These are phyloP conservation scores for Maniola hyperantus DNA, from an alignment of 2,888 invertebrate genomes.

Conservation along the genomic window DNA sequence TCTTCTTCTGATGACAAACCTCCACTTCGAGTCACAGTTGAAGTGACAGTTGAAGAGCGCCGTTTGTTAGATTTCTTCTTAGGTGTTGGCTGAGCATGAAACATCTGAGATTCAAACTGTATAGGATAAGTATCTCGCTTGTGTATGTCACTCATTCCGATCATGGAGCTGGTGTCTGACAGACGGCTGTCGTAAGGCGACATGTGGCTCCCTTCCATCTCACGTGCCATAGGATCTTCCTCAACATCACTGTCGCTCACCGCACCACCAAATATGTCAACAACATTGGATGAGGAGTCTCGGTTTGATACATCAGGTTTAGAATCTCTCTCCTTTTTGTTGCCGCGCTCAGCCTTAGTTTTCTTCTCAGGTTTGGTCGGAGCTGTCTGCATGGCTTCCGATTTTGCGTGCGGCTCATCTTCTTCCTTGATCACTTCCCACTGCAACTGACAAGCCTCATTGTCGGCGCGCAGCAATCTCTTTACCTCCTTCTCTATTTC, in stretches of 20 bases:
- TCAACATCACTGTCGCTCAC: slow-evolving; percentile 94
- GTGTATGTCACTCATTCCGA: slow-evolving; percentile 52
- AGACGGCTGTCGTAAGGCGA: slow-evolving; percentile 88
- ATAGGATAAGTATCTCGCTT: slow-evolving; percentile 48
- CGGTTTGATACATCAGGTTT: slow-evolving; percentile 31
- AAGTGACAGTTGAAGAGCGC: slow-evolving; percentile 48
- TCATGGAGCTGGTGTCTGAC: slow-evolving; percentile 82
- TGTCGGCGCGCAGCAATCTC: slow-evolving; percentile 93
- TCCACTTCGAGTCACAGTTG: slow-evolving; percentile 50
- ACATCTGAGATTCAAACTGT: slow-evolving; percentile 70
- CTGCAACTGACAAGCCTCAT: slow-evolving; percentile 93
- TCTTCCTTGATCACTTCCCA: slow-evolving; percentile 96
- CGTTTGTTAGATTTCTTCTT: slow-evolving; percentile 51
- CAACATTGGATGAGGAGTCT: slow-evolving; percentile 68
- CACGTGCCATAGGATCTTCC: slow-evolving; percentile 90
- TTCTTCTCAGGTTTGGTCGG: slow-evolving; percentile 63
- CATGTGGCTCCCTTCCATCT: slow-evolving; percentile 90
- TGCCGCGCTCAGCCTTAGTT: slow-evolving; percentile 51
- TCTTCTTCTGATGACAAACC: slow-evolving; percentile 65
- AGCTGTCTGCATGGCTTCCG: slow-evolving; percentile 44
- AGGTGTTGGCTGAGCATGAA: slow-evolving; percentile 43
- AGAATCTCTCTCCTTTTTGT: slow-evolving; percentile 40
- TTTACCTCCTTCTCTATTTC: slow-evolving; percentile 99
- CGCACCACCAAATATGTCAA: slow-evolving; percentile 95
- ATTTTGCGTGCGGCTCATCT: slow-evolving; percentile 84